phyloP scores from a whole-genome alignment of 2,797 vertebrate genomes.

The Anniella stebbinsi region DNA sequence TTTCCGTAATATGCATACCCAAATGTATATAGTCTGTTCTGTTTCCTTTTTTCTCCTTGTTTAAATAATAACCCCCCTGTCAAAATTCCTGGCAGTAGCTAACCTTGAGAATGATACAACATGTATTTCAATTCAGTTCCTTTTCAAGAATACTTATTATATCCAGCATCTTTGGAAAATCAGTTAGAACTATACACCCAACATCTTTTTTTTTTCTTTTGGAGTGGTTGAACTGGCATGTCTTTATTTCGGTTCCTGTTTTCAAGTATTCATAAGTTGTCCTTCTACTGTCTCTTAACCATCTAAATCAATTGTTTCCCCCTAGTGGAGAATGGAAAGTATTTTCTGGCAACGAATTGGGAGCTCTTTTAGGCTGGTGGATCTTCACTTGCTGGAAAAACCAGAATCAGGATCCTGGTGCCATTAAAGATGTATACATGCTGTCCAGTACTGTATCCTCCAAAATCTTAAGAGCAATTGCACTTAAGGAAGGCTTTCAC shows the following conservation, averaged over 20 bases:
- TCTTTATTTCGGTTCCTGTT: background rate
- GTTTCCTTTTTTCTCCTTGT: background rate
- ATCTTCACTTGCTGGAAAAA: slow-evolving; percentile 93
- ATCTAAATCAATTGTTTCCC: background rate
- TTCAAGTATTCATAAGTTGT: background rate
- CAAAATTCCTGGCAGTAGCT: background rate
- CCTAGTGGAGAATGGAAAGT: slow-evolving; percentile 92
- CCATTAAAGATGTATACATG: slow-evolving; percentile 92
- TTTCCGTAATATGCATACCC: background rate
- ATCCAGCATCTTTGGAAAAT: background rate
- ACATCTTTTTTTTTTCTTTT: background rate
- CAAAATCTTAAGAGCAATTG: slow-evolving; percentile 95
- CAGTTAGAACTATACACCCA: background rate
- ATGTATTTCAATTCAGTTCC: background rate
- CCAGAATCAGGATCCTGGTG: slow-evolving; percentile 77
- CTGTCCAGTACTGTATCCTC: slow-evolving; percentile 97
- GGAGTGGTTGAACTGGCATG: background rate
- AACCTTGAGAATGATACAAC: background rate
- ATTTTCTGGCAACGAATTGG: slow-evolving; percentile 95
- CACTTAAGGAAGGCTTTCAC: slow-evolving; percentile 96
- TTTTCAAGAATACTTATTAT: background rate
- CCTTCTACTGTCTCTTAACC: background rate
- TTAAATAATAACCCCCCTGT: background rate
- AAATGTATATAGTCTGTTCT: background rate
- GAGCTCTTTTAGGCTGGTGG: slow-evolving; percentile 97